Conservation (phyloP, 1,140 invertebrate genomes). For the Cherax quadricarinatus region DNA sequence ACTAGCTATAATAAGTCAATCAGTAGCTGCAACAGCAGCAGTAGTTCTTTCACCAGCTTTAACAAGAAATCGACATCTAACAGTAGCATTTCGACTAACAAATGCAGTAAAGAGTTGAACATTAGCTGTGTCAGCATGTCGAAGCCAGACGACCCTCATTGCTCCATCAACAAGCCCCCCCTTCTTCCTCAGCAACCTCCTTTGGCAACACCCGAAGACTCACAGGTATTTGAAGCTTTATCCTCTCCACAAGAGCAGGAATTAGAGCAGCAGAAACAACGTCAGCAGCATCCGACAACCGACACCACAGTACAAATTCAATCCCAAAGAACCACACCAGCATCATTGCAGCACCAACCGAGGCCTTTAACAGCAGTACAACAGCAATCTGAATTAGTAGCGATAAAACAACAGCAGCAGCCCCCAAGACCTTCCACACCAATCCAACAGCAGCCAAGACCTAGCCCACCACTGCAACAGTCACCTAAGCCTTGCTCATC, state of each 20-base stretch:
- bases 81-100: too few species aligned
- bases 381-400: neutral
- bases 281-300: neutral
- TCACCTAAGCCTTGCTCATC: neutral
- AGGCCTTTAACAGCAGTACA: neutral
- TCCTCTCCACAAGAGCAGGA: neutral
- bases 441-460: slow-evolving; percentile 27
- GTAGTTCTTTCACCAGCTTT: too few species aligned
- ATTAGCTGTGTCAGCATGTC: too few species aligned
- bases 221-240: neutral
- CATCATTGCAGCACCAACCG: neutral
- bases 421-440: slow-evolving; percentile 24
- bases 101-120: too few species aligned
- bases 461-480: slow-evolving; percentile 11
- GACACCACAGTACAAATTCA: neutral
- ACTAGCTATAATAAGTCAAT: neutral
- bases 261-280: neutral
- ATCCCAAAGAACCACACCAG: neutral
- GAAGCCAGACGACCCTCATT: too few species aligned
- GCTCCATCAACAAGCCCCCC: neutral
- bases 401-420: neutral
- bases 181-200: neutral
- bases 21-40: too few species aligned
- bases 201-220: neutral
- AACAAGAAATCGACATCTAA: too few species aligned